phyloP scores from a whole-genome alignment of 2,888 invertebrate species.

The Eupithecia exiguata region DNA sequence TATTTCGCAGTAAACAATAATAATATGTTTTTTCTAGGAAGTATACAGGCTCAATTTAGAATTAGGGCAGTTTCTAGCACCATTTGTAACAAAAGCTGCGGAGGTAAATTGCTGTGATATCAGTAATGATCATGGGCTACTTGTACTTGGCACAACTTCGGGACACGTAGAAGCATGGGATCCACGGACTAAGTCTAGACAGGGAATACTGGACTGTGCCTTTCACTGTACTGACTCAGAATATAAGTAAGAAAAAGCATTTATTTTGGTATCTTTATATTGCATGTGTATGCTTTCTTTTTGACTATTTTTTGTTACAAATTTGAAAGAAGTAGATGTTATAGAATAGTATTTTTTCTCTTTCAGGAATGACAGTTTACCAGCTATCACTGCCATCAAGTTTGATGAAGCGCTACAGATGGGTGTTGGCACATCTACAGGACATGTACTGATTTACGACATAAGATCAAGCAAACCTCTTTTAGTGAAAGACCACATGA shows the following conservation, averaged over 20 bases:
- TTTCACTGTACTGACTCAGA: constrained; percentile 83
- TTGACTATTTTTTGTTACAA: neutral
- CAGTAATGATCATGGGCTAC: constrained; percentile 94
- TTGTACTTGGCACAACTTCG: constrained; percentile 93
- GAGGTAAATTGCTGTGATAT: constrained; percentile 93
- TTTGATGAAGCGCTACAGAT: constrained; percentile 89
- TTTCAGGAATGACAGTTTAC: constrained; percentile 86
- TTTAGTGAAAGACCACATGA: constrained; percentile 96
- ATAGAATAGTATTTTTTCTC: neutral
- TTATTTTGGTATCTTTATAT: neutral
- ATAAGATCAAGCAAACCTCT: constrained; percentile 95
- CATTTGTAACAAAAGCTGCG: constrained; percentile 89
- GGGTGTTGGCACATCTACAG: constrained; percentile 97
- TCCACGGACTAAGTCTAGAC: constrained; percentile 90
- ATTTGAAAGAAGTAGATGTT: neutral
- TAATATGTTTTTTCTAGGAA: constrained; percentile 85
- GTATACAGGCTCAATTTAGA: constrained; percentile 97
- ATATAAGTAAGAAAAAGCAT: constrained; percentile 60
- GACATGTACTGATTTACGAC: constrained; percentile 97
- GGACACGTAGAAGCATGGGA: constrained; percentile 99
- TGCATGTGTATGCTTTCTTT: neutral
- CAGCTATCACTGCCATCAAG: constrained; percentile 90
- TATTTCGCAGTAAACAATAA: neutral
- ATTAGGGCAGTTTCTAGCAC: constrained; percentile 96
- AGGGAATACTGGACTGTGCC: constrained; percentile 93